Conservation (phyloP, 2,888 invertebrate species). For the Mylabris sibirica region DNA sequence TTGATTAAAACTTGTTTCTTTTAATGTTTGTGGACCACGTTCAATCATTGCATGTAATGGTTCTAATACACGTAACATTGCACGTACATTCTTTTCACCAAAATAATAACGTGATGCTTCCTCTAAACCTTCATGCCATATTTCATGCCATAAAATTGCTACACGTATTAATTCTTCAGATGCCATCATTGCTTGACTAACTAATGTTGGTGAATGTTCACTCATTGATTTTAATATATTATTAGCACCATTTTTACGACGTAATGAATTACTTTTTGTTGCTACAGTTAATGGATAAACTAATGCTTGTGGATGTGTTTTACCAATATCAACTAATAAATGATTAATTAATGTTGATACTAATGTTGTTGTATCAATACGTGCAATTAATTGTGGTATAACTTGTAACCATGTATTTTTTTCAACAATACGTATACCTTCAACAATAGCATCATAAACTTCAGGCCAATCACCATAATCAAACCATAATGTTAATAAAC, state of each 20-base stretch:
- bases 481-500: conserved; percentile 95
- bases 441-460: conserved; percentile 91
- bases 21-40: conserved; percentile 92
- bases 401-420: conserved; percentile 99
- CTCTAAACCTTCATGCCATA: conserved; percentile 98
- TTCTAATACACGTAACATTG: conserved; percentile 95
- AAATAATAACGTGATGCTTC: conserved; percentile 92
- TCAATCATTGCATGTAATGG: conserved; percentile 95
- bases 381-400: conserved; percentile 97
- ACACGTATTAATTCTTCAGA: conserved; percentile 96
- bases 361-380: conserved; percentile 92
- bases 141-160: conserved; percentile 98
- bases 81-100: conserved; percentile 93
- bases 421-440: conserved; percentile 91
- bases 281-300: conserved; percentile 97
- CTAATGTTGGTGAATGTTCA: conserved; percentile 90
- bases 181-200: conserved; percentile 95
- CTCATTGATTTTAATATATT: conserved; percentile 95
- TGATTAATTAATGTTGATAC: conserved; percentile 93
- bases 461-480: conserved; percentile 95
- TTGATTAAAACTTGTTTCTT: conserved; percentile 96
- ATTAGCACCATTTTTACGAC: conserved; percentile 89
- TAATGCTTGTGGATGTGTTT: conserved; percentile 91
- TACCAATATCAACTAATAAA: conserved; percentile 94
- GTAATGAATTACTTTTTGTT: conserved; percentile 88